phyloP scores from a whole-genome alignment of 2,797 vertebrate species.

The Danionella dracula region DNA sequence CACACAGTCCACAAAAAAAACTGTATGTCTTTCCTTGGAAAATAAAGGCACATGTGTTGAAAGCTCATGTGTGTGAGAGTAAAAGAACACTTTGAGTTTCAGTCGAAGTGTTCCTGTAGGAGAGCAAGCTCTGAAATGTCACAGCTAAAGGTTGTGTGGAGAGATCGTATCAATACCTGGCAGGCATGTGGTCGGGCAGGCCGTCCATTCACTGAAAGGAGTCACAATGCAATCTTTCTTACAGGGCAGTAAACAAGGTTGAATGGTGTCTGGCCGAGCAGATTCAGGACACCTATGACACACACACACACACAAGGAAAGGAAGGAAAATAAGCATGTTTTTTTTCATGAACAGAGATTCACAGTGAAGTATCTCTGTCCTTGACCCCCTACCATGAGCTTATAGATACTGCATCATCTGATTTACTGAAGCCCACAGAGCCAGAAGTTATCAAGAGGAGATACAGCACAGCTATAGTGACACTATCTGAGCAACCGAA shows the following conservation, averaged over 20 bases:
- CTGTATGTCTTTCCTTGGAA: too few relatives aligned
- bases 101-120: neutral
- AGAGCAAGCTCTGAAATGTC: neutral
- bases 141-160: neutral
- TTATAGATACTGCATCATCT: constrained; percentile 43
- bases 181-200: constrained; percentile 77
- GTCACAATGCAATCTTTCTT: constrained; percentile 88
- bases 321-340: neutral
- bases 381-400: constrained; percentile 53
- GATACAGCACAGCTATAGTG: neutral
- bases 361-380: constrained; percentile 43
- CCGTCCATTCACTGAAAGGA: constrained; percentile 91
- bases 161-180: constrained; percentile 64
- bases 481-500: neutral
- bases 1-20: too few relatives aligned
- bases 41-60: neutral
- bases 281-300: constrained; percentile 80
- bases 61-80: neutral
- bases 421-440: constrained; percentile 15
- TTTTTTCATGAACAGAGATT: constrained; percentile 27
- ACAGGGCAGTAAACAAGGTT: constrained; percentile 80
- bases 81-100: neutral
- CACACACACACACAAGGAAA: constrained; percentile 14
- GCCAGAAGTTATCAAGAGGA: neutral
- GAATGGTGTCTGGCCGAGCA: constrained; percentile 69